These are phyloP conservation scores for Villa cingulata DNA, from an alignment of 2,888 invertebrate species.

Conservation along the genomic window DNA sequence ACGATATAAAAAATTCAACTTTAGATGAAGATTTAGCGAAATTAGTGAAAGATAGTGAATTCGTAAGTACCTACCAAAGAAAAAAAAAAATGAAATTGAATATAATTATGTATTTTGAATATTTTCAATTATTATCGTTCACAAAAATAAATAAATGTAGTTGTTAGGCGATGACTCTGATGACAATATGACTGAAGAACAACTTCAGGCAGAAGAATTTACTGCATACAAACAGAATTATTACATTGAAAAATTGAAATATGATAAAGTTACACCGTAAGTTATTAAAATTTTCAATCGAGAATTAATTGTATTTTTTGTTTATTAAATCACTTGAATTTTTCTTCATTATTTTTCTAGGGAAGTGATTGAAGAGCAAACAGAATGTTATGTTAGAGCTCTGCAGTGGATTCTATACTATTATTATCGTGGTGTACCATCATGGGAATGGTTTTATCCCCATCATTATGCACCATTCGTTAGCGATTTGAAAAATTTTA, in stretches of 20 bases:
- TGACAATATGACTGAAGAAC: constrained; percentile 38
- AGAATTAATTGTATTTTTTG: background rate
- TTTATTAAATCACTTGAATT: background rate
- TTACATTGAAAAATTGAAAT: constrained; percentile 80
- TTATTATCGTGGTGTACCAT: constrained; percentile 91
- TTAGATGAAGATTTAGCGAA: constrained; percentile 24
- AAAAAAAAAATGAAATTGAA: background rate
- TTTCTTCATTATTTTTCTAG: constrained; percentile 36
- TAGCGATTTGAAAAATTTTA: constrained; percentile 79
- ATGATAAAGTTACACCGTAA: constrained; percentile 63
- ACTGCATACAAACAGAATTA: constrained; percentile 75
- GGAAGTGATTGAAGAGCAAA: constrained; percentile 64
- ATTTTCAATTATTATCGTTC: background rate
- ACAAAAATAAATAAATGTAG: constrained; percentile 14
- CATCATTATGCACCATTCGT: constrained; percentile 95
- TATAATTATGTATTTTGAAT: background rate
- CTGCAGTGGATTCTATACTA: constrained; percentile 95
- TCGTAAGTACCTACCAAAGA: constrained; percentile 17
- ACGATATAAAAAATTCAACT: constrained; percentile 19
- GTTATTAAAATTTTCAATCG: constrained; percentile 23
- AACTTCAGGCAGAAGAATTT: constrained; percentile 58
- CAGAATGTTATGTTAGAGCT: constrained; percentile 79
- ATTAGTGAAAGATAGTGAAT: constrained; percentile 26
- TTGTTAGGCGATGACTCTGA: constrained; percentile 27
- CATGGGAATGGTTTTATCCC: constrained; percentile 98